Conservation (phyloP, 2,113 vertebrate species). For the Speoplatyrhinus poulsoni region DNA sequence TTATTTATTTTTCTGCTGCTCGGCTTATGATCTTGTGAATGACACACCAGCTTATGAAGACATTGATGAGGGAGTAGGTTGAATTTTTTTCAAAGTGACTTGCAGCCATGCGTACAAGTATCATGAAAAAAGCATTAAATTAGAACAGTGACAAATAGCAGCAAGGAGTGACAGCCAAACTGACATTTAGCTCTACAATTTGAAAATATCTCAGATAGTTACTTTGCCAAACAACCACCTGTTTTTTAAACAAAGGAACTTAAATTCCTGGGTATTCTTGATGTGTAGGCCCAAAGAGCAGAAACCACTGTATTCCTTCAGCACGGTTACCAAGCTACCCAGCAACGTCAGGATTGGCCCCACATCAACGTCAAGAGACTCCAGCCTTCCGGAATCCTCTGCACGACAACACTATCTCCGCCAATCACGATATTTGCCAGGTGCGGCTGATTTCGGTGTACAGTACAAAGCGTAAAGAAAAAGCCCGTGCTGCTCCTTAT, state of each 20-base stretch:
- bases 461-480: background rate
- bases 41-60: too few relatives aligned
- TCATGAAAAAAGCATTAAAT: too few relatives aligned
- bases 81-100: too few relatives aligned
- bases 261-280: background rate
- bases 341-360: conserved; percentile 68
- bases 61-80: too few relatives aligned
- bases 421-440: conserved; percentile 93
- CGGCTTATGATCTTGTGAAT: too few relatives aligned
- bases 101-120: too few relatives aligned
- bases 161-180: too few relatives aligned
- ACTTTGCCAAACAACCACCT: too few relatives aligned
- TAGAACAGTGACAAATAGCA: too few relatives aligned
- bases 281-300: conserved; percentile 67
- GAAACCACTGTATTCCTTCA: conserved; percentile 74
- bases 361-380: conserved; percentile 66
- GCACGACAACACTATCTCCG: conserved; percentile 93
- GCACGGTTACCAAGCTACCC: conserved; percentile 79
- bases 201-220: too few relatives aligned
- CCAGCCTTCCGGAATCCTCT: conserved; percentile 72
- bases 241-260: background rate
- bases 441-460: conserved; percentile 66
- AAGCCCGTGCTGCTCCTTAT: background rate
- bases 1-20: too few relatives aligned
- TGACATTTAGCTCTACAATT: too few relatives aligned